Percentiles rank a stretch among this genome's conserved stretches.
phyloP scores from a whole-genome alignment of 2,888 invertebrate genomes.

The Mesoligia furuncula region DNA sequence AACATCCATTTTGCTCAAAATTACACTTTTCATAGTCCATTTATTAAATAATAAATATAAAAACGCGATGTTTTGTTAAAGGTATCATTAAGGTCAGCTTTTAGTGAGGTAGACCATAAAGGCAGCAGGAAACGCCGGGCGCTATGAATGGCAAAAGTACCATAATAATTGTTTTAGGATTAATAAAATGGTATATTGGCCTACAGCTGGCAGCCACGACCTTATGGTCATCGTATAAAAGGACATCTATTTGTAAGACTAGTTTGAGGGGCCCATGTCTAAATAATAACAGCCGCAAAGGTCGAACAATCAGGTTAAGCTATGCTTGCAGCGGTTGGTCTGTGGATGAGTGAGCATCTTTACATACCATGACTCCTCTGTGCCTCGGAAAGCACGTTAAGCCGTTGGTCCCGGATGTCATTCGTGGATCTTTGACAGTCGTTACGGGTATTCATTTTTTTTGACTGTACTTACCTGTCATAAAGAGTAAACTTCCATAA shows the following conservation, averaged over 20 bases:
- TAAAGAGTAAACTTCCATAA: too few relatives aligned
- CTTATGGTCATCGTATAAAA: slow-evolving; percentile 6
- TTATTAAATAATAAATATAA: slow-evolving; percentile 45
- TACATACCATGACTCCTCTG: too few relatives aligned
- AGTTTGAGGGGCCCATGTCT: too few relatives aligned
- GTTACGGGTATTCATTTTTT: too few relatives aligned
- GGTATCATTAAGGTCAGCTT: slow-evolving; percentile 15
- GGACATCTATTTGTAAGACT: not conserved
- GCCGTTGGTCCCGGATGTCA: too few relatives aligned
- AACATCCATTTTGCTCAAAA: slow-evolving; percentile 17
- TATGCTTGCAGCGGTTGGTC: too few relatives aligned
- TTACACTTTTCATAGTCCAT: not conserved
- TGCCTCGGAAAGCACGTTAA: too few relatives aligned
- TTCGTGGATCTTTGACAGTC: too few relatives aligned
- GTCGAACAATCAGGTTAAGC: too few relatives aligned
- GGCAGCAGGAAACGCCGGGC: not conserved
- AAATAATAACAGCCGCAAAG: too few relatives aligned
- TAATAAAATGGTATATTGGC: slow-evolving; percentile 43
- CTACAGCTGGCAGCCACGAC: slow-evolving; percentile 5
- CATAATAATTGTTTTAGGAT: slow-evolving; percentile 48
- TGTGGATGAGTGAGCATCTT: too few relatives aligned
- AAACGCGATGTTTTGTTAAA: slow-evolving; percentile 37
- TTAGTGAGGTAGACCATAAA: slow-evolving; percentile 28
- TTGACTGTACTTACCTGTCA: too few relatives aligned
- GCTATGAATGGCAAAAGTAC: slow-evolving; percentile 18